Evolutionary conservation across 2,888 invertebrate genomes (phyloP).

Genomic region (Venusia cambrica): DNA sequence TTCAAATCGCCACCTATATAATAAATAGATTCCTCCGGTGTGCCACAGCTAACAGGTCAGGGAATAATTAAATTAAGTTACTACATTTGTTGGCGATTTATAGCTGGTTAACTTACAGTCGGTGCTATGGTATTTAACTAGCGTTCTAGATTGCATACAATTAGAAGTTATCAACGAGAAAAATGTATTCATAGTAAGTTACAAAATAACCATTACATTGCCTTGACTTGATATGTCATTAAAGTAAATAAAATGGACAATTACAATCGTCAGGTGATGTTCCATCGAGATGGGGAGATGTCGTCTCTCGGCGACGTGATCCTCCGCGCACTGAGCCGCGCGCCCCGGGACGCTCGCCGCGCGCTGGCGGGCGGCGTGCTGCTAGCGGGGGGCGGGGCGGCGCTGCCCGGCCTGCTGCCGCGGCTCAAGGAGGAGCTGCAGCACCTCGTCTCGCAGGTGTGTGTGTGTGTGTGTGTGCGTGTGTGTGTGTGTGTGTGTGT

Average conservation of each 20-base stretch:
- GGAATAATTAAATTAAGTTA: too few species aligned
- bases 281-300: slow-evolving; percentile 87
- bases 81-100: too few species aligned
- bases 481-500: background rate
- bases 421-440: slow-evolving; percentile 90
- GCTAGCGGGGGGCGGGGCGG: slow-evolving; percentile 92
- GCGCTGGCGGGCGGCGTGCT: slow-evolving; percentile 91
- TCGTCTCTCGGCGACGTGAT: slow-evolving; percentile 71
- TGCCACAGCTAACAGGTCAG: too few species aligned
- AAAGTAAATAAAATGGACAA: too few species aligned
- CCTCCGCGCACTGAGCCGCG: slow-evolving; percentile 17
- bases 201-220: background rate
- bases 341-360: slow-evolving; percentile 85
- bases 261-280: slow-evolving; percentile 87
- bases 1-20: too few species aligned
- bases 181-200: background rate
- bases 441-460: slow-evolving; percentile 80
- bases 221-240: too few species aligned
- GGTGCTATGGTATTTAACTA: too few species aligned
- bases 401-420: slow-evolving; percentile 90
- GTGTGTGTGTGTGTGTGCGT: slow-evolving; percentile 74
- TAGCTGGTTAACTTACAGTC: too few species aligned
- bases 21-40: too few species aligned
- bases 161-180: too few species aligned
- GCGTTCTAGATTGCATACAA: too few species aligned